Evolutionary conservation across 1,140 invertebrate genomes (phyloP), one percentile per base, ranked within the genome.

Genomic region (Aphidius ervi): DNA sequence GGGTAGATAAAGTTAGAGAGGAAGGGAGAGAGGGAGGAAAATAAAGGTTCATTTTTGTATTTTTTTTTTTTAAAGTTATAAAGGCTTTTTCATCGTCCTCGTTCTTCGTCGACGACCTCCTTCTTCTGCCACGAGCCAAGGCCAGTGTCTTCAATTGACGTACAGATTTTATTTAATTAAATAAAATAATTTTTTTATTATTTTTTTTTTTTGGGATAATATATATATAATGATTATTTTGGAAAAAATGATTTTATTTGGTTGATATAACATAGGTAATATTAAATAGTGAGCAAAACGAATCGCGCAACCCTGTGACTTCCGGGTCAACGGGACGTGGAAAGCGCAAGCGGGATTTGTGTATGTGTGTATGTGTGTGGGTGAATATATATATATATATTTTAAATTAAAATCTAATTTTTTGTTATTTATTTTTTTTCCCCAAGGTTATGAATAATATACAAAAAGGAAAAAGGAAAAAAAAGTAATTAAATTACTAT

Each of bases 1-100:
- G 47, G 43, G 37, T 10, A 37, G 48, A 50, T 45, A 16, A 47
- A n/a, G 49, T 50, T 62, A 46, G 59, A 58, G 55, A 50, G 20
- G 55, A 46, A 37, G 23, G 16, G 6, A 37, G 48, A 63, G 60
- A 63, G 49, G 62, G 63, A 63, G 72, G 67, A 75, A 55, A 64
- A 58, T 40, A 65, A 59, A 58, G 74, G 74, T 39, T 8, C 39
- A n/a, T 9, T 50, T 49, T 53, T 39, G n/a, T 10, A 39, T 16
- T 6, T 57, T 23, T 48, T 62, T 43, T 45, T 62, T 31, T 31
- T 43, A 39, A 49, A 49, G 31, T 49, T 31, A 49, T 53, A 46
- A 31, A 54, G 61, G 43, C 10, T 62, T 57, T 58, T 23, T 48
- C 16, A 41, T 55, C 47, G 52, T 62, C 31, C 60, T 42, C 43